Evolutionary conservation across 2,888 invertebrate species (phyloP), one percentile per base, ranked within the genome.

Genomic region (Tipula unca): DNA sequence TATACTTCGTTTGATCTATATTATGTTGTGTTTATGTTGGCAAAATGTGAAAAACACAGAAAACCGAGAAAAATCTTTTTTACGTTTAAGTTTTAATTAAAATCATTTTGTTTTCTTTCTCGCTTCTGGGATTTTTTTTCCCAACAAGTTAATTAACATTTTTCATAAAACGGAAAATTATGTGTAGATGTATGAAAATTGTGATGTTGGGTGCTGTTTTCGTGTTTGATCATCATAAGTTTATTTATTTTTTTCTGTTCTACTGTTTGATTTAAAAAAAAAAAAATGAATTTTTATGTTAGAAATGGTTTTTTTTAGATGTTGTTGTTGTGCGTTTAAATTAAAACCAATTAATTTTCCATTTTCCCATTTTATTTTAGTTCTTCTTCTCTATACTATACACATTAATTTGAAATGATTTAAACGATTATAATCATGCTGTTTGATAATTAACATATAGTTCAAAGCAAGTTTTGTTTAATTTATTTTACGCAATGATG

Each of bases 321-420:
- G 25, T 69, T 69, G 69, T 25, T 69, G 69, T 20, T 69, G 69
- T 69, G 8, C 25, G 10, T 69, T 69, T 69, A 25, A 69, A 69
- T 69, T 69, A 69, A 69, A 25, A 69, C 69, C 69, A 69, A 69
- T 69, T 69, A 69, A 69, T 69, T 69, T 69, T 69, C 69, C 69
- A 69, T 69, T 69, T 69, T 69, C 69, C 69, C 25, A 25, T 69
- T 69, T 69, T 25, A 69, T 69, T 69, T 69, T 69, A 25, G 25
- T 69, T 69, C 25, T 69, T 25, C 69, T 69, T 25, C 25, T 6
- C 69, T 69, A 1, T 69, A 54, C 69, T n/a, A 6, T n/a, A 25
- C 69, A 69, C 25, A 25, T 69, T 69, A 69, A 25, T 69, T 69
- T 25, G 69, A 25, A 69, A 69, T 69, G 69, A 69, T 69, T 69